A percentile compares a stretch with the other conserved stretches of the same genome.
Evolutionary conservation across 2,113 vertebrate species (phyloP).

Genomic region (Catharus bicknelli): DNA sequence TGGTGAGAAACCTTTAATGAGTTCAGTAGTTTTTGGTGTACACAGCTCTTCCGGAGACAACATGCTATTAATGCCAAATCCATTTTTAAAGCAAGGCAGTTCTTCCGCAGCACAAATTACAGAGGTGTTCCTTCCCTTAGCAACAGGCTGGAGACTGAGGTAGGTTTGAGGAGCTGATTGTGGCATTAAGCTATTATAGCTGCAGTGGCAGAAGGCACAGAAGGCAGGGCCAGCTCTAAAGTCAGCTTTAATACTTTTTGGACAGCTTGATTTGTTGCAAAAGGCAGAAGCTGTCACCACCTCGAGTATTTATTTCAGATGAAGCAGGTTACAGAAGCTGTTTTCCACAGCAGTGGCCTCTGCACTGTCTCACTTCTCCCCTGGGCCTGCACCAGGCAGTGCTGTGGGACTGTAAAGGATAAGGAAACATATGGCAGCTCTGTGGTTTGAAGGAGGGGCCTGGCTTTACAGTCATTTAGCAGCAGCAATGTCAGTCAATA

Average conservation of each 20-base stretch:
- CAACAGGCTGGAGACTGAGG: slow-evolving; percentile 4
- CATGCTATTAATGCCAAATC: neutral
- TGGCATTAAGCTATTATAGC: neutral
- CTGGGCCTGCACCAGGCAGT: neutral
- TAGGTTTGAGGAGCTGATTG: neutral
- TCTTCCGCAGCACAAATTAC: neutral
- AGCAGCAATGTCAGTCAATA: neutral
- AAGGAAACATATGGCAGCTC: neutral
- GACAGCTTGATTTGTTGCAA: neutral
- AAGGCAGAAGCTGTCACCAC: neutral
- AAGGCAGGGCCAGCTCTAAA: slow-evolving; percentile 1
- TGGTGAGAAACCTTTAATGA: slow-evolving; percentile 1
- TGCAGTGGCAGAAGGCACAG: neutral
- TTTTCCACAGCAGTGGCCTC: neutral
- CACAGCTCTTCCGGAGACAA: neutral
- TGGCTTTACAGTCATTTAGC: neutral
- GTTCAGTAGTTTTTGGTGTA: neutral
- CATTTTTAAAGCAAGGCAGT: slow-evolving; percentile 1
- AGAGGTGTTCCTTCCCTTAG: slow-evolving; percentile 23
- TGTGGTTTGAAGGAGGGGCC: neutral
- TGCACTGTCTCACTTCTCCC: neutral
- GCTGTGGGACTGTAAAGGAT: neutral
- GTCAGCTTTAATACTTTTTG: neutral
- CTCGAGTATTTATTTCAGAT: neutral
- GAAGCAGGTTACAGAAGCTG: neutral